Base-by-base conservation (phyloP, 1,140 invertebrate species). In the Brachionus asplanchnoidis region DNA sequence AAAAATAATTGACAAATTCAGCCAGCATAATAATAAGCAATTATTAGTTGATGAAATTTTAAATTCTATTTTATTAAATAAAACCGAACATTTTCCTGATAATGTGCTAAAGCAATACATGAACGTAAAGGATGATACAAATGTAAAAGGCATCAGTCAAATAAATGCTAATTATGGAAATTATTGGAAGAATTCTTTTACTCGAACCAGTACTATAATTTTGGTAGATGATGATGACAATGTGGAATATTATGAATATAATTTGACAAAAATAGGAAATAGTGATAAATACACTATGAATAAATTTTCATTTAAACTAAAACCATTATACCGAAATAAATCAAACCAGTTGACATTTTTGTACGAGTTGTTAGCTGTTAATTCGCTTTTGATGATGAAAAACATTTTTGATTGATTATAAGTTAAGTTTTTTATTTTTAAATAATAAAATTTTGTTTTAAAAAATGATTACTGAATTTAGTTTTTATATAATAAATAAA, bases 181-280 rank as follows among this genome's bases (percentile, higher is more conserved):
- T 82, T 82, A 82, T 46, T 82, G 79, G 79, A 82, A 82, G 44
- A 82, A 82, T 82, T 26, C 79, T n/a, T 46, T 44, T 26, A 66
- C 79, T 20, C 50, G 79, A 3, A 82, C 79, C 32, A 82, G 79
- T 36, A 82, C 79, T 11, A n/a, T 82, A 56, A 82, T 82, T 82
- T 68, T 82, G 23, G 53, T 82, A n/a, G 79, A 82, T 68, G 14
- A 44, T 17, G 79, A 82, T 65, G 79, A 82, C 40, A 82, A 82
- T 46, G 79, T 82, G 8, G 79, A 82, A 40, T 82, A 82, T 60
- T 82, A 42, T 68, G 79, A 82, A 46, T 82, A 82, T n/a, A 82
- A 82, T 65, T 26, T 82, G 53, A 82, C 79, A 11, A 46, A 82
- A 82, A 26, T 11, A 28, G n/a, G 26, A 8, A 9, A 40, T 40